phyloP scores from a whole-genome alignment of 2,113 vertebrate species.

The Eidolon helvum region DNA sequence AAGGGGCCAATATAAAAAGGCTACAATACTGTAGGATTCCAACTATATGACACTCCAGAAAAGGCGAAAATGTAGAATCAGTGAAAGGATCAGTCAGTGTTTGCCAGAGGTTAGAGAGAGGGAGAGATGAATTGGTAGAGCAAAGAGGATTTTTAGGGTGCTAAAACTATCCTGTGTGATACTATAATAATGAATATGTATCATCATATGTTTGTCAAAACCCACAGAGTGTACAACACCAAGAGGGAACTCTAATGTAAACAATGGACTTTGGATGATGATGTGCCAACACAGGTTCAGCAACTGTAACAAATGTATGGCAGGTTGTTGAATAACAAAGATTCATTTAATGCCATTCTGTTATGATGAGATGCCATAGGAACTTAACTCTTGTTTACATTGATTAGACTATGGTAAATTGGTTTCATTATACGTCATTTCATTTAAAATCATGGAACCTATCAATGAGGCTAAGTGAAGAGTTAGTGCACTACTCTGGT shows the following conservation, averaged over 20 bases:
- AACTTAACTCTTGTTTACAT: neutral
- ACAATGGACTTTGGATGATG: neutral
- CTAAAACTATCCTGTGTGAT: neutral
- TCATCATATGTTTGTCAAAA: neutral
- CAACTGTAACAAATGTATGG: neutral
- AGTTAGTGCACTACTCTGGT: neutral
- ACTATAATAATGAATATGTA: neutral
- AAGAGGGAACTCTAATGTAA: neutral
- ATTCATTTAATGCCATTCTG: neutral
- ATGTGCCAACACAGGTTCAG: neutral
- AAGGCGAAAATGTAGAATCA: neutral
- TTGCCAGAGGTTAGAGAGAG: neutral
- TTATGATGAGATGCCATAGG: neutral
- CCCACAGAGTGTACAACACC: neutral
- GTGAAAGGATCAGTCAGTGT: neutral
- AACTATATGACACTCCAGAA: neutral
- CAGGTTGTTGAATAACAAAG: neutral
- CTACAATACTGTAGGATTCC: neutral
- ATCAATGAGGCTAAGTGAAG: neutral
- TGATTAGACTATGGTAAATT: neutral
- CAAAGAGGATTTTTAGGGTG: neutral
- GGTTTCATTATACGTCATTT: neutral
- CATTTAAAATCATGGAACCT: neutral
- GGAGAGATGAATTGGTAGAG: neutral
- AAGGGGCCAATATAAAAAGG: neutral